A percentile compares a stretch with the other conserved stretches of the same genome.
These are phyloP conservation scores for Saturnia pavonia DNA, from an alignment of 2,888 invertebrate genomes.

Conservation along the genomic window DNA sequence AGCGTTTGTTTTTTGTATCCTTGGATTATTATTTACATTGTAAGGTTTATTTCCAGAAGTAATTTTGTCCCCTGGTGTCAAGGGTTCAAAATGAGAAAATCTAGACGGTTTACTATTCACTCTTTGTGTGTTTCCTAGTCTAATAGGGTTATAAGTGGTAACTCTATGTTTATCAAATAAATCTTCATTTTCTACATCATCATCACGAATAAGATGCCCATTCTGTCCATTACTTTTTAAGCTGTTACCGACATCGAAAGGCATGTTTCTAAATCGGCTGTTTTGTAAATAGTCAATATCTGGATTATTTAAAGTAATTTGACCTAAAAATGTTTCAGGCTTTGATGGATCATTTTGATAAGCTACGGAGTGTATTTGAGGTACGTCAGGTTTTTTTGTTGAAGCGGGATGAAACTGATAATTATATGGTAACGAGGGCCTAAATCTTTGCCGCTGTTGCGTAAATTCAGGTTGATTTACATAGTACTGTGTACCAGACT, in stretches of 20 bases:
- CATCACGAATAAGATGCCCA: conserved; percentile 66
- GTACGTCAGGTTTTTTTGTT: conserved; percentile 80
- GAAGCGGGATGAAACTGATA: conserved; percentile 75
- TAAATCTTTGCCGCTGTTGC: conserved; percentile 65
- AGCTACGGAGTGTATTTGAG: conserved; percentile 80
- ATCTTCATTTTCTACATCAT: conserved; percentile 69
- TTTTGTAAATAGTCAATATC: conserved; percentile 76
- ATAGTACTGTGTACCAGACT: conserved; percentile 70
- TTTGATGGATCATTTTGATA: conserved; percentile 83
- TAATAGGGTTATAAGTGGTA: conserved; percentile 75
- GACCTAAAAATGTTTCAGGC: conserved; percentile 83
- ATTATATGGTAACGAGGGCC: conserved; percentile 70
- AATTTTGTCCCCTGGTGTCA: conserved; percentile 44
- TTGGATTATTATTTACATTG: conserved; percentile 46
- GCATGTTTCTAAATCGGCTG: conserved; percentile 71
- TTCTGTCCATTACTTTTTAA: conserved; percentile 71
- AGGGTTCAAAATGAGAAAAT: conserved; percentile 55
- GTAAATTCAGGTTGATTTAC: conserved; percentile 74
- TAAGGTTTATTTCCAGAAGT: conserved; percentile 42
- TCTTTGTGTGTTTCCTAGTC: conserved; percentile 63
- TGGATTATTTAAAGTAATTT: conserved; percentile 83
- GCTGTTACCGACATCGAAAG: conserved; percentile 73
- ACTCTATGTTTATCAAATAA: conserved; percentile 71
- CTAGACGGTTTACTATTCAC: conserved; percentile 61
- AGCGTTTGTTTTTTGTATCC: conserved; percentile 45